phyloP scores from a whole-genome alignment of 2,888 invertebrate genomes.

The Pristionchus mayeri region DNA sequence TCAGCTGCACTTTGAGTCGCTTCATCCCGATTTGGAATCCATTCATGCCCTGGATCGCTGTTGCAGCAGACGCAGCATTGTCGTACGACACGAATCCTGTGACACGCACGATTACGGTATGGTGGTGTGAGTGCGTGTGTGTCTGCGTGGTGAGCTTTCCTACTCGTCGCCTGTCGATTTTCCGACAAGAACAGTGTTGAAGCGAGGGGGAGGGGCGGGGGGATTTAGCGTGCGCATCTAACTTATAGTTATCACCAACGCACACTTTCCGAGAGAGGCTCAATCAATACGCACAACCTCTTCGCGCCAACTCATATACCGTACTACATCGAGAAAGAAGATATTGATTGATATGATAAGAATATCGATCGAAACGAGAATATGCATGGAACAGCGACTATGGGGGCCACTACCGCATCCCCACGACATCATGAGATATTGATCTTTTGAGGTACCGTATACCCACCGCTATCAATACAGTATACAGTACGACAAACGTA shows the following conservation, averaged over 20 bases:
- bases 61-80: constrained; percentile 96
- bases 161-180: constrained; percentile 5
- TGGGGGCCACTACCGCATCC: neutral
- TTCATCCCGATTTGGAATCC: constrained; percentile 99
- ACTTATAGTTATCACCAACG: neutral
- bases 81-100: constrained; percentile 99
- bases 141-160: neutral
- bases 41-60: constrained; percentile 99
- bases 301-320: neutral
- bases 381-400: constrained; percentile 24
- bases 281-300: too few relatives aligned
- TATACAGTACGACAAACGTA: constrained; percentile 80
- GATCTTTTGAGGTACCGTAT: neutral
- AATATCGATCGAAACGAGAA: constrained; percentile 4
- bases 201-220: neutral
- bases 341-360: too few relatives aligned
- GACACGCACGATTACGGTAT: constrained; percentile 49
- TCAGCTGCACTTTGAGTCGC: constrained; percentile 98
- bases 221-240: neutral
- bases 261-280: too few relatives aligned
- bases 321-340: constrained; percentile 2
- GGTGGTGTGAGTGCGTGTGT: neutral
- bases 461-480: neutral
- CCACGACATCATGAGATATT: neutral
- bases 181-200: neutral